Evolutionary conservation across 2,797 vertebrate genomes (phyloP), one percentile per base, ranked within the genome.

Genomic region (Gila robusta): DNA sequence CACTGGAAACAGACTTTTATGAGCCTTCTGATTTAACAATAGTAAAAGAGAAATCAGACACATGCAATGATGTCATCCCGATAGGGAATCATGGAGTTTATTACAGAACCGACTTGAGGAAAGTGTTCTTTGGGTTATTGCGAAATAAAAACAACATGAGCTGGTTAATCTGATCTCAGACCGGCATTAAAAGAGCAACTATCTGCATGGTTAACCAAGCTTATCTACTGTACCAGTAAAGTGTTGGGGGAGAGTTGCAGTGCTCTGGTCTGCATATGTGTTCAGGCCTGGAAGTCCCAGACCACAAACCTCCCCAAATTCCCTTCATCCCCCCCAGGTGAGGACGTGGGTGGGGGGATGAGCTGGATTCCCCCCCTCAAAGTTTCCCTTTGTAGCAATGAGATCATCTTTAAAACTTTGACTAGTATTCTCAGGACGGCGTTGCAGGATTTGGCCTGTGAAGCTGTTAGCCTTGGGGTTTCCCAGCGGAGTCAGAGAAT

Each of bases 61-160:
- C 93, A 91, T 89, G 88, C 7, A 67, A 93, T 95, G 94, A 95
- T 91, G 92, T 96, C 93, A 94, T 92, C 77, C 90, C 87, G 91
- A 91, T 91, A 23, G 12, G 6, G 52, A 80, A 21, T 72, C 17
- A 21, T 39, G 39, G 21, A 26, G 16, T 23, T 16, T 17, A 41
- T 71, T 39, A 73, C 78, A 82, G 41, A 52, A 67, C 44, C 44
- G 54, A 37, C 8, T 52, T 12, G 39, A 79, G 73, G 21, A 35
- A 21, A 16, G 64, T 37, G 8, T 41, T 79, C 21, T 82, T 86
- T n/a, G 19, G 41, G 56, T 41, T 67, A 28, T 19, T 28, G 35
- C 3, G 11, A 69, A 82, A 26, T 44, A 6, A 37, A 32, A 49
- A 41, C 21, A 35, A 35, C 72, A 59, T 4, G 10, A 14, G 8